phyloP scores from a whole-genome alignment of 2,797 vertebrate genomes.

The Sebastes taczanowskii region DNA sequence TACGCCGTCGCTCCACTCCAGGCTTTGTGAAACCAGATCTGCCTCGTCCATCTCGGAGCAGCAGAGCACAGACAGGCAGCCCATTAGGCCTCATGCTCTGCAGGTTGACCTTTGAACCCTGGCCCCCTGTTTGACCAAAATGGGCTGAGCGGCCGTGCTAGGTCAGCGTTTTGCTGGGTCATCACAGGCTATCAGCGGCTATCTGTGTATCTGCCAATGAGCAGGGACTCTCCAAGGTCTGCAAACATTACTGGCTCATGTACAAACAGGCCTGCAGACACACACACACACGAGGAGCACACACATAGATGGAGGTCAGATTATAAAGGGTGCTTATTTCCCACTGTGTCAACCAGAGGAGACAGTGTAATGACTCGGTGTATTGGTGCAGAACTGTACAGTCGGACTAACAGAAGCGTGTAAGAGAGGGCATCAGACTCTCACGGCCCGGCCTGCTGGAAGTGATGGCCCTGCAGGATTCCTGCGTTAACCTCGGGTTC shows the following conservation, averaged over 20 bases:
- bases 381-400: not conserved
- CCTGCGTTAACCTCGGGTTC: slow-evolving; percentile 70
- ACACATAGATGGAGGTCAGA: slow-evolving; percentile 12
- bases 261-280: slow-evolving; percentile 40
- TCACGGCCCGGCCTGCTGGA: slow-evolving; percentile 69
- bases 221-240: slow-evolving; percentile 69
- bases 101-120: slow-evolving; percentile 74
- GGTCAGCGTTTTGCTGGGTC: slow-evolving; percentile 75
- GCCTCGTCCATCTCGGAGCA: slow-evolving; percentile 72
- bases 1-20: slow-evolving; percentile 19
- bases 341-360: slow-evolving; percentile 2
- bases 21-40: slow-evolving; percentile 81
- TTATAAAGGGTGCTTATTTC: slow-evolving; percentile 15
- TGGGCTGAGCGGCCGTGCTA: slow-evolving; percentile 37
- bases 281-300: slow-evolving; percentile 1
- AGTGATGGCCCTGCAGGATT: slow-evolving; percentile 70
- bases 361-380: slow-evolving; percentile 10
- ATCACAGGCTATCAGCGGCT: slow-evolving; percentile 77
- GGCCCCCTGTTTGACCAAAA: slow-evolving; percentile 70
- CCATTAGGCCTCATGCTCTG: slow-evolving; percentile 76
- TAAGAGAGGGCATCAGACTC: slow-evolving; percentile 50
- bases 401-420: slow-evolving; percentile 14
- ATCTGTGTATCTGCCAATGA: slow-evolving; percentile 71
- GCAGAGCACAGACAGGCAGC: slow-evolving; percentile 72
- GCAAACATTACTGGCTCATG: slow-evolving; percentile 54